Evolutionary conservation across 2,797 vertebrate species (phyloP), one percentile per base, ranked within the genome.

Genomic region (Gambusia yucatana): DNA sequence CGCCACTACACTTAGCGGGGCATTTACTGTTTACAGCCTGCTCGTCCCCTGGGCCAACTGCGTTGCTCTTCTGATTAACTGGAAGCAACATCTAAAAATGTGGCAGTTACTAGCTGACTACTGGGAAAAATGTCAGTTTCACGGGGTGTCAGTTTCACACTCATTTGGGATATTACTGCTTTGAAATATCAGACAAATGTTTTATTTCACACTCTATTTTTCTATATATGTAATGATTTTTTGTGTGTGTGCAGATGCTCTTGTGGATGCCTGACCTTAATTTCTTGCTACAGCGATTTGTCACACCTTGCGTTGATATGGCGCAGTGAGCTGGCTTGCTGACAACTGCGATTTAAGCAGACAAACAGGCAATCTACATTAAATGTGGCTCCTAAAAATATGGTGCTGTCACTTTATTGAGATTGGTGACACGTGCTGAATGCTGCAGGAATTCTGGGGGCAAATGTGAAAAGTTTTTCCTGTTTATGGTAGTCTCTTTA

Each of bases 21-120:
- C 86, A 87, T 92, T 91, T 86, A 93, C 84, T 78, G 80, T 91
- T 91, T 88, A 74, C 84, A 77, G 89, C 46, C 77, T 30, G 46
- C 82, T 84, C 80, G 77, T 91, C 85, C 88, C 90, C 55, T 46
- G 77, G 86, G 89, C 89, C 87, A 83, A 85, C 86, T 88, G 85
- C 91, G 86, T 88, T 89, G 84, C 72, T 89, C 83, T 73, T 88
- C 90, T 91, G 91, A 94, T 92, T 91, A 93, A 91, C 86, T 87
- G 81, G 82, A 91, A 86, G 87, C 87, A 89, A 88, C 88, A 85
- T 71, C 77, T 83, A 77, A 57, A 85, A 88, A 87, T 80, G 57
- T 75, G 80, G 48, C 71, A 77, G 63, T 75, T 57, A 72, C 79
- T 77, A 76, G 61, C 78, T 71, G 86, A 61, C 76, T 85, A 78